Conservation (phyloP, 2,888 invertebrate genomes). For the Drosophila kambysellisi region DNA sequence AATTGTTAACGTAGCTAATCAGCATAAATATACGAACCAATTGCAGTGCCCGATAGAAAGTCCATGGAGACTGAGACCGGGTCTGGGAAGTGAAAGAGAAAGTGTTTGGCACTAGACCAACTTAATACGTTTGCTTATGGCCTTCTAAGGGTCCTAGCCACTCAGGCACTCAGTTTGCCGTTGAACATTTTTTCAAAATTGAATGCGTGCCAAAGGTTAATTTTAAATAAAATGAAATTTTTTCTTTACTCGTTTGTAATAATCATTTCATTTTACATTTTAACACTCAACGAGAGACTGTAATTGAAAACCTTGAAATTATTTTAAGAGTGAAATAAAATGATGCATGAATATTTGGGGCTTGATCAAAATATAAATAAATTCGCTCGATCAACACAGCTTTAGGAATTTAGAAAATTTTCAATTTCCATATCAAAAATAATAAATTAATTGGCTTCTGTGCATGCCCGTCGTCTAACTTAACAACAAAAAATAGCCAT, state of each 20-base stretch:
- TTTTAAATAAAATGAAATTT: constrained; percentile 18
- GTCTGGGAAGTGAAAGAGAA: constrained; percentile 31
- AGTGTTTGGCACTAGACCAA: constrained; percentile 57
- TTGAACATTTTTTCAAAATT: constrained; percentile 8
- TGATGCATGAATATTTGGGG: not conserved
- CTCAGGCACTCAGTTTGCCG: not conserved
- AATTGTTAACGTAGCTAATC: constrained; percentile 75
- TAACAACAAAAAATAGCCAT: constrained; percentile 49
- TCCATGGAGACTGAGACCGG: not conserved
- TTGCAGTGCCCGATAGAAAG: constrained; percentile 27
- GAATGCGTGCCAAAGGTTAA: constrained; percentile 39
- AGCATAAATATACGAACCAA: constrained; percentile 70
- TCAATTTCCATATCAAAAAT: not conserved
- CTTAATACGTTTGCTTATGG: constrained; percentile 31
- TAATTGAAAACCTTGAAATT: not conserved
- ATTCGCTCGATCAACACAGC: not conserved
- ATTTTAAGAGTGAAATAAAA: not conserved
- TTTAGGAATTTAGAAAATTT: not conserved
- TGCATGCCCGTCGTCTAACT: not conserved
- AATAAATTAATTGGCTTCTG: not conserved
- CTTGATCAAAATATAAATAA: not conserved
- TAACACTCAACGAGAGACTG: constrained; percentile 11
- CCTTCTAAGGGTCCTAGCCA: too few relatives aligned
- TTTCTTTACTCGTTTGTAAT: constrained; percentile 1
- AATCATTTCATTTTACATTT: constrained; percentile 29